Base-by-base conservation (phyloP, 64 coral and sea anemone genomes). In the Platygyra sinensis region DNA sequence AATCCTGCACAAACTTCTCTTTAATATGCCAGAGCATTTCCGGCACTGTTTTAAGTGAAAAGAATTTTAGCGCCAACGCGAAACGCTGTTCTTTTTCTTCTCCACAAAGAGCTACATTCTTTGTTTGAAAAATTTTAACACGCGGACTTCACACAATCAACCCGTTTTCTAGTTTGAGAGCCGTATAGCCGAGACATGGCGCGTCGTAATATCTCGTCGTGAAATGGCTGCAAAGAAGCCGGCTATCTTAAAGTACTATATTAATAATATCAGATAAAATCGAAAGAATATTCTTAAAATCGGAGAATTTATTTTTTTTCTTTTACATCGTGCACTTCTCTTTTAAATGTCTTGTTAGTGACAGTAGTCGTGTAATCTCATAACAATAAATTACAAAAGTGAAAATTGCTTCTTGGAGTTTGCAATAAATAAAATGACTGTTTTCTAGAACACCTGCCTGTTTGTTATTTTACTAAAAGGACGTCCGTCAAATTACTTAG, bases 351-450 rank as follows among this genome's bases (percentile, higher is more conserved):
- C 10, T 85, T 85, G 62, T 27, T 27, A 27, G 9, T 69, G 22
- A 69, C 65, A 27, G 22, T 69, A 69, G 65, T 51, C 62, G 22
- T 31, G 8, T 64, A 64, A 59, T 61, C 32, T 67, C 8, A 71
- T 14, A 25, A 8, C 65, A 10, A 42, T 64, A 28, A 85, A 85
- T 67, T 85, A 69, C 30, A 10, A 49, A 46, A 27, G 69, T 64
- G 59, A 85, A 85, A 67, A 85, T 50, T 17, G 20, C 81, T 67
- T 16, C 20, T 31, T 51, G 81, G 24, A 71, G 39, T 16, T 85
- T 62, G 62, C 63, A 85, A 85, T 85, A 61, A 71, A 64, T 50
- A 71, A 85, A 69, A 85, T n/a, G 81, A 67, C 81, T 50, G 38
- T 71, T 85, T 85, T 50, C n/a, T 25, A 28, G n/a, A 59, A 62